Evolutionary conservation across 2,797 vertebrate genomes (phyloP).

Genomic region (Bryconaethiops microstoma): DNA sequence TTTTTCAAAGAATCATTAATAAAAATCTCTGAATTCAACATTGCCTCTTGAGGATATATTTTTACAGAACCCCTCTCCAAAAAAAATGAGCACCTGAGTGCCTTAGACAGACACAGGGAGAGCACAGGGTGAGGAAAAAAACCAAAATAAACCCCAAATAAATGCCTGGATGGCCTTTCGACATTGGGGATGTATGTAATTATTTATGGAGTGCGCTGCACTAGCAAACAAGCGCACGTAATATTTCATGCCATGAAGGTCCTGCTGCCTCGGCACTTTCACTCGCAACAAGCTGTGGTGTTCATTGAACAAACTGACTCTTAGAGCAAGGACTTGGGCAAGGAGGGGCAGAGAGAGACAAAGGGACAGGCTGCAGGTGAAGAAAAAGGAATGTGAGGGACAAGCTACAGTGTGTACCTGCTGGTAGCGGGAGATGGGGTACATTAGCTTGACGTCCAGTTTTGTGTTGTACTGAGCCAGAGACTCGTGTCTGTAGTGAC

Average conservation of each 20-base stretch:
- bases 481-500: slow-evolving; percentile 92
- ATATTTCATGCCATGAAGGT: slow-evolving; percentile 62
- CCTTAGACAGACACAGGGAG: slow-evolving; percentile 18
- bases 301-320: slow-evolving; percentile 28
- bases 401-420: slow-evolving; percentile 64
- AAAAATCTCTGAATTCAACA: slow-evolving; percentile 59
- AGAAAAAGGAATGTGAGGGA: neutral
- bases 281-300: slow-evolving; percentile 61
- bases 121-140: neutral
- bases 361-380: neutral
- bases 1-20: slow-evolving; percentile 59
- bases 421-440: slow-evolving; percentile 87
- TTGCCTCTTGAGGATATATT: slow-evolving; percentile 36
- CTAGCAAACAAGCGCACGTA: slow-evolving; percentile 50
- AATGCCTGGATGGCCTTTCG: slow-evolving; percentile 62
- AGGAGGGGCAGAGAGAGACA: slow-evolving; percentile 66
- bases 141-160: slow-evolving; percentile 53
- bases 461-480: slow-evolving; percentile 96
- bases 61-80: slow-evolving; percentile 37
- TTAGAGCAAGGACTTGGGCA: slow-evolving; percentile 67
- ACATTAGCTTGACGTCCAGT: slow-evolving; percentile 92
- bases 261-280: slow-evolving; percentile 64
- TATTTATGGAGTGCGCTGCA: slow-evolving; percentile 59
- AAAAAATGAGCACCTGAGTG: slow-evolving; percentile 64
- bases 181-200: slow-evolving; percentile 61